These are phyloP conservation scores for Bruchidius siliquastri DNA, from an alignment of 2,888 invertebrate genomes.

Conservation along the genomic window DNA sequence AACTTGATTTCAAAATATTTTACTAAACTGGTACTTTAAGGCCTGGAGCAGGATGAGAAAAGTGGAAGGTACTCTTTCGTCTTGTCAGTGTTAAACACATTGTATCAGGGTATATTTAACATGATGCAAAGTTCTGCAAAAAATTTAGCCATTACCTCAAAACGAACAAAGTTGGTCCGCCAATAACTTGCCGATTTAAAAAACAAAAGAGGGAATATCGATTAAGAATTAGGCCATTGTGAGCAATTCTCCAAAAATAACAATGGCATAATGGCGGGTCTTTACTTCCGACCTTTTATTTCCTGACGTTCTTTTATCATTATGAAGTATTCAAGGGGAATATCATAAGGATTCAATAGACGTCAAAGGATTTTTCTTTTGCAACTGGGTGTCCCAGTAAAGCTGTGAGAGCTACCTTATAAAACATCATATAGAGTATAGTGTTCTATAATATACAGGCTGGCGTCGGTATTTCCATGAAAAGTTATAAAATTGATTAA, in stretches of 20 bases:
- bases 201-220: slow-evolving; percentile 24
- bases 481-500: no score
- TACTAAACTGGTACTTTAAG: no score
- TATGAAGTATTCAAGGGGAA: slow-evolving; percentile 9
- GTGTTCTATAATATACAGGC: no score
- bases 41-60: no score
- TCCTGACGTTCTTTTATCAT: slow-evolving; percentile 27
- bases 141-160: not conserved
- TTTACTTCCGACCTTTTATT: slow-evolving; percentile 29
- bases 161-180: not conserved
- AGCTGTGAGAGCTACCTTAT: no score
- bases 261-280: slow-evolving; percentile 29
- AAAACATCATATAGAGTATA: no score
- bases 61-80: no score
- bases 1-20: no score
- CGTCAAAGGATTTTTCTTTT: not conserved
- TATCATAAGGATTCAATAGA: slow-evolving; percentile 20
- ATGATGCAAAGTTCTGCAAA: no score
- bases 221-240: slow-evolving; percentile 34
- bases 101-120: no score
- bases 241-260: slow-evolving; percentile 33
- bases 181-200: not conserved
- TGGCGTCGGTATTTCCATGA: no score
- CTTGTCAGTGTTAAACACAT: no score
- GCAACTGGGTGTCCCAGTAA: not conserved